Conservation (phyloP, 2,888 invertebrate genomes). For the Hymenopus coronatus region DNA sequence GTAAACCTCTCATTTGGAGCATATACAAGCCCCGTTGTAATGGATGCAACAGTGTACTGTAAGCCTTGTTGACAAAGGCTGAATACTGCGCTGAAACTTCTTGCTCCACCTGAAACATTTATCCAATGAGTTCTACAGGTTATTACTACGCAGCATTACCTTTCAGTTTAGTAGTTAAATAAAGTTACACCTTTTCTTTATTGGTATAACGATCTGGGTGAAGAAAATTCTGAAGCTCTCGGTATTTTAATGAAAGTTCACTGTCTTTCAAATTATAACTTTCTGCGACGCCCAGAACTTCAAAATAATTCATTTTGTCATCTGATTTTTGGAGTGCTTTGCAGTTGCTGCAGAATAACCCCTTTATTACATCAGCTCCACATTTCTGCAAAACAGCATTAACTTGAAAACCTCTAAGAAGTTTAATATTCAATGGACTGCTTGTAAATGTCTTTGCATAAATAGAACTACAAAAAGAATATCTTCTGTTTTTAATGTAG, state of each 20-base stretch:
- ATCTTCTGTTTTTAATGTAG: neutral
- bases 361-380: conserved; percentile 49
- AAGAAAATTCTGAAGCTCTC: conserved; percentile 72
- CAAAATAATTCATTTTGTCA: conserved; percentile 66
- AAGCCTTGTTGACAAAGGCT: conserved; percentile 86
- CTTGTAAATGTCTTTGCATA: neutral
- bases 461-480: neutral
- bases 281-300: conserved; percentile 67
- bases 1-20: conserved; percentile 63
- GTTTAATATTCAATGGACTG: neutral
- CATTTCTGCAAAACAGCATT: conserved; percentile 43
- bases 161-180: neutral
- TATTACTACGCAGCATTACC: too few relatives aligned
- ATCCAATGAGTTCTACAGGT: neutral
- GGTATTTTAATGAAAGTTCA: conserved; percentile 66
- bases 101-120: conserved; percentile 62
- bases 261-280: conserved; percentile 65
- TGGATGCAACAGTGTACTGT: conserved; percentile 72
- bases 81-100: conserved; percentile 81
- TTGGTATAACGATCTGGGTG: conserved; percentile 89
- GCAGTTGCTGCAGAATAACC: conserved; percentile 65
- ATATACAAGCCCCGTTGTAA: conserved; percentile 80
- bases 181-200: conserved; percentile 56
- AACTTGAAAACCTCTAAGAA: neutral
- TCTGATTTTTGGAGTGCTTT: conserved; percentile 60